phyloP scores from a whole-genome alignment of 2,113 vertebrate species.

The Syngnathus scovelli region DNA sequence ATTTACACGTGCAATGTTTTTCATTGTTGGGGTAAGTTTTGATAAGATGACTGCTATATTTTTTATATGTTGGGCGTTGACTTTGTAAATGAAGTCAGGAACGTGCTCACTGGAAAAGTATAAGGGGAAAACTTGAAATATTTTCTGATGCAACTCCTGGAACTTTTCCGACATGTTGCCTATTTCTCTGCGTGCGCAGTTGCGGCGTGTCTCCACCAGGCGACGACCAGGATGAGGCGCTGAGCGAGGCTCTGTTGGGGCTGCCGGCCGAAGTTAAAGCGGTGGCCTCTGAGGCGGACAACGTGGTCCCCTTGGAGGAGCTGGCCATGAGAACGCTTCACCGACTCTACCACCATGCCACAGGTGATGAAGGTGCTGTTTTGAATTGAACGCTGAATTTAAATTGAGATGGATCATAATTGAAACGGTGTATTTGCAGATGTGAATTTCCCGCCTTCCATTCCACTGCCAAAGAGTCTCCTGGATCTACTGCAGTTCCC shows the following conservation, averaged over 20 bases:
- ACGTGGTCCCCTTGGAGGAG: slow-evolving; percentile 86
- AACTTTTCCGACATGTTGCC: not conserved
- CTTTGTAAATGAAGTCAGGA: too few relatives aligned
- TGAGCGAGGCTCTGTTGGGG: slow-evolving; percentile 75
- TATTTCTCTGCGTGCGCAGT: slow-evolving; percentile 57
- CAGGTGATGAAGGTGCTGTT: slow-evolving; percentile 64
- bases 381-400: not conserved
- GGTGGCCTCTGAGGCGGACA: slow-evolving; percentile 78
- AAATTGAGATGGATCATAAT: not conserved
- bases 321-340: slow-evolving; percentile 83
- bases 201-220: slow-evolving; percentile 80
- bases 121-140: not conserved
- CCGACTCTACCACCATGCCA: slow-evolving; percentile 64
- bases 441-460: slow-evolving; percentile 74
- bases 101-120: too few relatives aligned
- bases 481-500: slow-evolving; percentile 85
- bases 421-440: slow-evolving; percentile 60
- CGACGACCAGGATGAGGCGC: slow-evolving; percentile 73
- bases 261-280: slow-evolving; percentile 89
- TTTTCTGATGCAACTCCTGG: not conserved
- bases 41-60: too few relatives aligned
- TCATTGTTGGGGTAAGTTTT: too few relatives aligned
- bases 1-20: not conserved
- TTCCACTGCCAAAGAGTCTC: slow-evolving; percentile 85
- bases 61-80: too few relatives aligned